phyloP scores from a whole-genome alignment of 2,797 vertebrate genomes.

The Cynodonichthys magdalenae region DNA sequence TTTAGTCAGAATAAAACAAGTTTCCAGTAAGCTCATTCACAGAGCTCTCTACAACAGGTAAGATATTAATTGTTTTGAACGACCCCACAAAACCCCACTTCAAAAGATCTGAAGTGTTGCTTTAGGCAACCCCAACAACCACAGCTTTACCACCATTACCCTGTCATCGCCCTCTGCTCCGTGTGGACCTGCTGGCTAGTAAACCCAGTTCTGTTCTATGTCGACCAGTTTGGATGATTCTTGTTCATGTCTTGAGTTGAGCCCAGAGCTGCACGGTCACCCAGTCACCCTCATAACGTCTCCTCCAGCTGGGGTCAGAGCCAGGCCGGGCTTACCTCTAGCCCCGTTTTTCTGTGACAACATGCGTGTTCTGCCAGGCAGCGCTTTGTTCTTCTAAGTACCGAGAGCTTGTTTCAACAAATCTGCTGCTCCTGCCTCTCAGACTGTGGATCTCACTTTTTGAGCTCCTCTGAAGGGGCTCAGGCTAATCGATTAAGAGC shows the following conservation, averaged over 20 bases:
- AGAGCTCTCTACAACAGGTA: background rate
- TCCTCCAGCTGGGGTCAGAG: constrained; percentile 63
- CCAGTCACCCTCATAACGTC: constrained; percentile 48
- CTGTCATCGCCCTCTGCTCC: constrained; percentile 12
- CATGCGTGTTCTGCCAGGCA: constrained; percentile 45
- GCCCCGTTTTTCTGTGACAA: constrained; percentile 41
- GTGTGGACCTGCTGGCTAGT: constrained; percentile 12
- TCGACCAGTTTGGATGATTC: constrained; percentile 4
- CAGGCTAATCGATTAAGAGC: background rate
- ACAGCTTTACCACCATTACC: background rate
- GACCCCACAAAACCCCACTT: background rate
- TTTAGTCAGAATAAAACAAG: background rate
- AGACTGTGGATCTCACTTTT: constrained; percentile 9
- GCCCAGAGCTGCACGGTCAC: constrained; percentile 35
- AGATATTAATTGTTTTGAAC: background rate
- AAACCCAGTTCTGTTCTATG: constrained; percentile 13
- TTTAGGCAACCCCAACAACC: no score
- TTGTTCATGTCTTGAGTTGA: constrained; percentile 25
- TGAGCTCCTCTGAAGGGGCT: background rate
- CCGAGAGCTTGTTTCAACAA: constrained; percentile 43
- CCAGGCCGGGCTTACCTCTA: constrained; percentile 35
- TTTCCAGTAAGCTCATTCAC: background rate
- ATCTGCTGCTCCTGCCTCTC: constrained; percentile 41
- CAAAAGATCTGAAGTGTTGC: background rate
- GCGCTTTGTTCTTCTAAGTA: constrained; percentile 35